phyloP scores from a whole-genome alignment of 2,888 invertebrate genomes.

The Atethmia centrago region DNA sequence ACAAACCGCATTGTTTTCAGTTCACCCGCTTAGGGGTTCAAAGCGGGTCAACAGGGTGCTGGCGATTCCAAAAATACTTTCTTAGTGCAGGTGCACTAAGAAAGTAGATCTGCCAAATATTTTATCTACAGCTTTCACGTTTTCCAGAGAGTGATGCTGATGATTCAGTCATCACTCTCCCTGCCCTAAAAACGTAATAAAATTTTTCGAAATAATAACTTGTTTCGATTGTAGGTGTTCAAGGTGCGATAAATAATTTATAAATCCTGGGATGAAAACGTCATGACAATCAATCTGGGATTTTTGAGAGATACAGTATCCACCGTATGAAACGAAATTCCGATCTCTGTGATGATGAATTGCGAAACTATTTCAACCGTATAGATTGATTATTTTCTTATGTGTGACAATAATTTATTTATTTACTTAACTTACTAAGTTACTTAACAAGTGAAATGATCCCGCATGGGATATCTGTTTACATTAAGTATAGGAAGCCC shows the following conservation, averaged over 20 bases:
- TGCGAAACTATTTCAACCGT: neutral
- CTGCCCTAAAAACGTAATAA: neutral
- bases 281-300: too few species aligned
- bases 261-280: too few species aligned
- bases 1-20: neutral
- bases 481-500: constrained; percentile 56
- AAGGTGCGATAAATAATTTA: neutral
- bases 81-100: neutral
- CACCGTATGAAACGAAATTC: too few species aligned
- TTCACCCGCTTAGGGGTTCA: neutral
- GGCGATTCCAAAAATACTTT: neutral
- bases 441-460: constrained; percentile 16
- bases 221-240: neutral
- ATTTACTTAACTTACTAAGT: neutral
- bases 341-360: neutral
- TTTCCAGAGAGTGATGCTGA: neutral
- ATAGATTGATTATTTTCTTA: neutral
- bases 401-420: neutral
- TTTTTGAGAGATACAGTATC: neutral
- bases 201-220: neutral
- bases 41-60: neutral
- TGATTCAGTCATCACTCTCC: neutral
- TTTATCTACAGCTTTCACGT: neutral
- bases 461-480: constrained; percentile 16
- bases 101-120: neutral